Conservation (phyloP, 1,140 invertebrate species). For the Ylistrum balloti region DNA sequence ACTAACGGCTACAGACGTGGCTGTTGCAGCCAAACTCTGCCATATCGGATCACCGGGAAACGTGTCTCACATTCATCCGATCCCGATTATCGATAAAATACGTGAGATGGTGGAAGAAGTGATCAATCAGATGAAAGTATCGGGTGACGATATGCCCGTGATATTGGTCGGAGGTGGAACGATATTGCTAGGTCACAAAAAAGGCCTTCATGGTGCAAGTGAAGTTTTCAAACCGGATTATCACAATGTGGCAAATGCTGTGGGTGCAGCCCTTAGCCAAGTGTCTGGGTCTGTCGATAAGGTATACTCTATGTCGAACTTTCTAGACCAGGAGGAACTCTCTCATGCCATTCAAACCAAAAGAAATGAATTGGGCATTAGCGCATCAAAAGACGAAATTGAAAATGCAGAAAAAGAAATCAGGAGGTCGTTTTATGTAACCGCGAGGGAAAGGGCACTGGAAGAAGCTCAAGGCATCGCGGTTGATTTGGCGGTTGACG, state of each 20-base stretch:
- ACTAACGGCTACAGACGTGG: constrained; percentile 78
- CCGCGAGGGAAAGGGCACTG: constrained; percentile 66
- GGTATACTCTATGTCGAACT: constrained; percentile 66
- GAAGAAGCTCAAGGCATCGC: constrained; percentile 57
- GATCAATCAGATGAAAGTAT: constrained; percentile 74
- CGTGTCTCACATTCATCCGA: constrained; percentile 61
- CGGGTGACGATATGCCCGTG: constrained; percentile 68
- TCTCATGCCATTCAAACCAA: constrained; percentile 16
- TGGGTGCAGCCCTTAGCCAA: constrained; percentile 79
- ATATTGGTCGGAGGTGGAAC: constrained; percentile 78
- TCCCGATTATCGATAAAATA: constrained; percentile 69
- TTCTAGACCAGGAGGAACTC: constrained; percentile 56
- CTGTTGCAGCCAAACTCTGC: constrained; percentile 72
- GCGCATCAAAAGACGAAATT: constrained; percentile 41
- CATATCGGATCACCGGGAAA: constrained; percentile 65
- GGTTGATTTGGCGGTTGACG: constrained; percentile 54
- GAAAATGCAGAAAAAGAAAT: constrained; percentile 47
- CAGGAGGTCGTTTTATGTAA: constrained; percentile 62
- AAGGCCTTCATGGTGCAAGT: constrained; percentile 61
- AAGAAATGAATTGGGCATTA: neutral
- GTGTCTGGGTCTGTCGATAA: constrained; percentile 72
- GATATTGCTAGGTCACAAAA: constrained; percentile 64
- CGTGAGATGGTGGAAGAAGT: constrained; percentile 67
- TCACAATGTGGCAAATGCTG: constrained; percentile 78
- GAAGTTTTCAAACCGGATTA: constrained; percentile 67